Conservation (phyloP, 2,113 vertebrate genomes). For the Mobula birostris region DNA sequence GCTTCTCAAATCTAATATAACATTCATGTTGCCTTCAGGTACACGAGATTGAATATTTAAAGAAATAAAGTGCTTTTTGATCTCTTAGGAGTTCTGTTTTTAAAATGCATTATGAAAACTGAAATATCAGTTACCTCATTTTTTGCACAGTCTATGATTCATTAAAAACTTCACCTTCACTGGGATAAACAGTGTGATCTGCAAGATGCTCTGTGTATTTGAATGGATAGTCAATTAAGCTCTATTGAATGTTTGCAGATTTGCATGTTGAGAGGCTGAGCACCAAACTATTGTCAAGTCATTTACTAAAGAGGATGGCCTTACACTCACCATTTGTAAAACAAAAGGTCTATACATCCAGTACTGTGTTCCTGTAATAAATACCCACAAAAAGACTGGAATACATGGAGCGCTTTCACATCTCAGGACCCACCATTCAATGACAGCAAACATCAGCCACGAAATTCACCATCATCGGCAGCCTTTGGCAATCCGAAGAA, state of each 20-base stretch:
- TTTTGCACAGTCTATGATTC: background rate
- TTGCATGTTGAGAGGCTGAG: no score
- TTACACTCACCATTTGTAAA: no score
- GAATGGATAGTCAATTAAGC: background rate
- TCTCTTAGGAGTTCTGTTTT: background rate
- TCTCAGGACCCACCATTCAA: no score
- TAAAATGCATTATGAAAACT: slow-evolving; percentile 5
- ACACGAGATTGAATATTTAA: background rate
- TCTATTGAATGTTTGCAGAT: background rate
- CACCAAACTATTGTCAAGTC: no score
- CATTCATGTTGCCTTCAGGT: background rate
- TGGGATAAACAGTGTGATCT: background rate
- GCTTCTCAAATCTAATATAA: background rate
- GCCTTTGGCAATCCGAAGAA: no score
- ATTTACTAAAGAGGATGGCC: no score
- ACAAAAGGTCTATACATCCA: no score
- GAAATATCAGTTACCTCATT: background rate
- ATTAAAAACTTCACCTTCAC: background rate
- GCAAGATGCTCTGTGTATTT: background rate
- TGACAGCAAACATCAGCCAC: no score
- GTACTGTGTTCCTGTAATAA: no score
- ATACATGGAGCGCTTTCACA: no score
- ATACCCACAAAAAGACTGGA: no score
- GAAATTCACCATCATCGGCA: no score
- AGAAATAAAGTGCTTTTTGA: background rate